Percentiles rank a stretch among this genome's conserved stretches.
phyloP scores from a whole-genome alignment of 2,797 vertebrate species.

The Ptychadena robeensis region DNA sequence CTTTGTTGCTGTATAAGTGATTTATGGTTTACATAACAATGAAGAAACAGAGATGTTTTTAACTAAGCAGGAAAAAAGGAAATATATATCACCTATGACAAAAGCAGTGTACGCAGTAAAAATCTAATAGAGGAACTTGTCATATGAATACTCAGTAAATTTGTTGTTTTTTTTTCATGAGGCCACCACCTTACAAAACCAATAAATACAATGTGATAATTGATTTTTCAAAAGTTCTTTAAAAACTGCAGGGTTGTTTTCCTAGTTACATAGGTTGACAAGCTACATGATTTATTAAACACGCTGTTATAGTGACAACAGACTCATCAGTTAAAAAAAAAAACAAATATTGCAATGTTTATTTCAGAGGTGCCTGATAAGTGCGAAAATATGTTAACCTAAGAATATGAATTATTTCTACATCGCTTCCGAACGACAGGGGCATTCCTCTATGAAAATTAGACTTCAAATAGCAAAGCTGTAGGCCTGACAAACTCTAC shows the following conservation, averaged over 20 bases:
- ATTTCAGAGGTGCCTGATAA: conserved; percentile 19
- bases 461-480: background rate
- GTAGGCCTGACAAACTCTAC: background rate
- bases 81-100: no score
- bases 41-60: background rate
- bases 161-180: conserved; percentile 11
- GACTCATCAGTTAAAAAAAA: background rate
- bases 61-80: background rate
- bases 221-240: conserved; percentile 35
- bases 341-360: conserved; percentile 27
- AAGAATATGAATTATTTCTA: conserved; percentile 28
- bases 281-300: conserved; percentile 54
- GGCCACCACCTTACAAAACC: background rate
- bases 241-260: conserved; percentile 24
- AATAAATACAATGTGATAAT: conserved; percentile 35
- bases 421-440: background rate
- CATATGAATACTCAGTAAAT: background rate
- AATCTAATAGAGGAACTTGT: background rate
- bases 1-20: no score
- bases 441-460: background rate
- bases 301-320: conserved; percentile 23
- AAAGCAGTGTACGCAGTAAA: background rate
- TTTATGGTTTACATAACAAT: no score
- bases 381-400: conserved; percentile 16
- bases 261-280: conserved; percentile 33